A percentile compares a stretch with the other conserved stretches of the same genome.
Conservation (phyloP, 2,113 vertebrate species). For the Circaetus gallicus region DNA sequence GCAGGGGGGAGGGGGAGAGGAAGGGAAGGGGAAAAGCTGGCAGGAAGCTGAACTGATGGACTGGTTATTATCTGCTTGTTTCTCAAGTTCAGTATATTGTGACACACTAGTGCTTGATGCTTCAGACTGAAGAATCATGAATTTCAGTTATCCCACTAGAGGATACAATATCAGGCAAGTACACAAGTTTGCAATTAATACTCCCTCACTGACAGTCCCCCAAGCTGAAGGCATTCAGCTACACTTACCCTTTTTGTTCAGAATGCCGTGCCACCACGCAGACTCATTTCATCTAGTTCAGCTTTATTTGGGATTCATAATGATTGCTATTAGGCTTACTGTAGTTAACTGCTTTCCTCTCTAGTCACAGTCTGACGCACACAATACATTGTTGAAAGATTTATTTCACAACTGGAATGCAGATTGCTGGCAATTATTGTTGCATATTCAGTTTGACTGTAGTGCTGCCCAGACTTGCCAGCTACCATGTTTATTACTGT, state of each 20-base stretch:
- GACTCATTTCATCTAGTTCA: background rate
- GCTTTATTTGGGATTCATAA: slow-evolving; percentile 26
- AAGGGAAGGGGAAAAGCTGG: background rate
- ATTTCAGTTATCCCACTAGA: background rate
- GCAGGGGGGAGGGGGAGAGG: background rate
- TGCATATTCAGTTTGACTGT: slow-evolving; percentile 52
- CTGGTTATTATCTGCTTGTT: background rate
- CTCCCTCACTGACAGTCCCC: background rate
- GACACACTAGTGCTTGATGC: background rate
- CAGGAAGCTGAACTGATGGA: background rate
- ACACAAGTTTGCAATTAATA: background rate
- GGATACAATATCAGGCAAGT: background rate
- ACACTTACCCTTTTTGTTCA: background rate
- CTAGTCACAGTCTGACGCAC: slow-evolving; percentile 57
- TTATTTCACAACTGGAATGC: slow-evolving; percentile 65
- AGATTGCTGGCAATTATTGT: slow-evolving; percentile 56
- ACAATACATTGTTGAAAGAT: slow-evolving; percentile 56
- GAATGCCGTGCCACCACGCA: background rate
- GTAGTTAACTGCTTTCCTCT: slow-evolving; percentile 29
- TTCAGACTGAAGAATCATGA: background rate
- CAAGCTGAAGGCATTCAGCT: background rate
- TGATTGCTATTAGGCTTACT: slow-evolving; percentile 18
- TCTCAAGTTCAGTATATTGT: background rate
- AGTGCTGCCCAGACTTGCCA: slow-evolving; percentile 63
- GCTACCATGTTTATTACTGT: slow-evolving; percentile 27